A percentile compares a stretch with the other conserved stretches of the same genome.
Evolutionary conservation across 2,797 vertebrate genomes (phyloP).

Genomic region (Chelmon rostratus): DNA sequence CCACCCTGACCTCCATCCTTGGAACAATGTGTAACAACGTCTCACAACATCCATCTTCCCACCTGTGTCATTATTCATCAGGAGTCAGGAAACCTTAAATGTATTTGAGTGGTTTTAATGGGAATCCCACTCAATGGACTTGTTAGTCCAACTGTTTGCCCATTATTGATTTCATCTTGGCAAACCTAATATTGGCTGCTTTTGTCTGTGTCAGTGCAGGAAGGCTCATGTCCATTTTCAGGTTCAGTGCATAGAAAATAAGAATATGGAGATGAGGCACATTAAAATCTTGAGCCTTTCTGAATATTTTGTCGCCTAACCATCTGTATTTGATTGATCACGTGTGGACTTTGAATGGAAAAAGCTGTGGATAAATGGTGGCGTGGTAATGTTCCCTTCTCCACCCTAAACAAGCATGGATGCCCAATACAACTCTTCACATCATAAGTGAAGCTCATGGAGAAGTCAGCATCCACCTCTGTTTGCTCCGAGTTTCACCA

Average conservation of each 20-base stretch:
- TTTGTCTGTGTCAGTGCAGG: background rate
- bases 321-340: too few relatives aligned
- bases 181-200: background rate
- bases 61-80: background rate
- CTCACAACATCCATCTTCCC: background rate
- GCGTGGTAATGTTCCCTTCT: too few relatives aligned
- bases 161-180: background rate
- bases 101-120: background rate
- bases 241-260: background rate
- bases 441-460: background rate
- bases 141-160: background rate
- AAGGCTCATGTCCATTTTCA: background rate
- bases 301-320: too few relatives aligned
- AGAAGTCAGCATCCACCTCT: too few relatives aligned
- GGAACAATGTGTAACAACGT: too few relatives aligned
- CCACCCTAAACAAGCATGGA: background rate
- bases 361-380: too few relatives aligned
- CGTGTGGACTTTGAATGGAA: too few relatives aligned
- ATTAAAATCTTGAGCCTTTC: background rate
- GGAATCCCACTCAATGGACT: background rate
- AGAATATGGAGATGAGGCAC: too few relatives aligned
- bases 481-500: background rate
- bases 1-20: too few relatives aligned
- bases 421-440: background rate
- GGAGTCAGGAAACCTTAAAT: background rate